Evolutionary conservation across 2,888 invertebrate species (phyloP), one percentile per base, ranked within the genome.

Genomic region (Prostheceraeus crozeri): DNA sequence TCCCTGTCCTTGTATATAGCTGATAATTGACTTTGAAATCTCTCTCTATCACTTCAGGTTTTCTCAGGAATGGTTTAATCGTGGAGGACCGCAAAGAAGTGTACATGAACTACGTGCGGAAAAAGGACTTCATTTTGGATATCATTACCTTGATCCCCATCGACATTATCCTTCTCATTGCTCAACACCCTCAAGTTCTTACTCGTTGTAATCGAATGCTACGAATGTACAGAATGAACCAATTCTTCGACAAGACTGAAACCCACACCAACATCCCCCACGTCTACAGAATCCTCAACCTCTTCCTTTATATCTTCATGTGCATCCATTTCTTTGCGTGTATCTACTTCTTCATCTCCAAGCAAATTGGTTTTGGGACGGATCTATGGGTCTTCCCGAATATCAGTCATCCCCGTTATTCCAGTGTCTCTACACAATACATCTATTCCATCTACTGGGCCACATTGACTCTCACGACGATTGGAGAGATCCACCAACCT

Each of bases 401-500:
- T n/a, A n/a, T n/a, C n/a, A n/a, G n/a, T n/a, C n/a, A n/a, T n/a
- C n/a, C n/a, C n/a, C n/a, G n/a, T n/a, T n/a, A n/a, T n/a, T n/a
- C n/a, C 36, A 36, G 21, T 4, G 19, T 36, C 19, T 36, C 36
- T 36, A 36, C 19, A 36, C 89, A 90, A 76, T 93, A 93, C 75
- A 85, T 86, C 35, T 77, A 78, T 67, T 88, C 89, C 73, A 91
- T 94, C 77, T 94, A 93, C 76, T 94, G 93, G 93, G 91, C 91
- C 1, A 91, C 91, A 1, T 78, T 94, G 68, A 94, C 91, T 3
- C 79, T 94, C 63, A 91, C 91, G 11, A 93, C 93, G 2, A 90
- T 94, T 62, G 89, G 88, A 10, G 78, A 79, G 66, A 89, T 89
- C 1, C 90, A 91, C 16, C 87, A 86, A 70, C 93, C 93, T 1